Evolutionary conservation across 1,140 invertebrate species (phyloP).

Genomic region (Cotesia glomerata): DNA sequence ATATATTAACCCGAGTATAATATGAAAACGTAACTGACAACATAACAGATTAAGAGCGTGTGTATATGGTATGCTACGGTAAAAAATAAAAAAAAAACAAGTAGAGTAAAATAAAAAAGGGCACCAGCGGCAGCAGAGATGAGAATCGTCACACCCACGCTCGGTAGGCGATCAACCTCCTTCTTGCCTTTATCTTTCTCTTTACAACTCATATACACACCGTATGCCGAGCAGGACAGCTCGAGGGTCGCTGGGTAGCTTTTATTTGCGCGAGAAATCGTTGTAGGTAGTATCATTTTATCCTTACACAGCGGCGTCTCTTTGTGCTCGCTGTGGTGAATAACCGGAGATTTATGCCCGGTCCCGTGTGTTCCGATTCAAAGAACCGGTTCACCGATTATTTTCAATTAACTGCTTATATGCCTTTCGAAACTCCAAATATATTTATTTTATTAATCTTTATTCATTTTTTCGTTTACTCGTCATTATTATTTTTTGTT

Average conservation of each 20-base stretch:
- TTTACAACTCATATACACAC: background rate
- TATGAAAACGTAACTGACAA: no score
- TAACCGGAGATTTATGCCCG: constrained; percentile 24
- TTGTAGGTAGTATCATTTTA: constrained; percentile 28
- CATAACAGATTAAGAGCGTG: no score
- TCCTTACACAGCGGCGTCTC: constrained; percentile 11
- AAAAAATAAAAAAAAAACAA: background rate
- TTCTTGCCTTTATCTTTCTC: background rate
- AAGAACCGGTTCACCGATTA: constrained; percentile 28
- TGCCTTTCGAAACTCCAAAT: constrained; percentile 19
- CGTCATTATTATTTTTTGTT: constrained; percentile 4
- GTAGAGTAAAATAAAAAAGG: constrained; percentile 7
- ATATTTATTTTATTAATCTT: constrained; percentile 7
- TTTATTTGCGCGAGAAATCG: background rate
- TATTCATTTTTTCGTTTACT: constrained; percentile 2
- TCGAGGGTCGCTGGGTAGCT: background rate
- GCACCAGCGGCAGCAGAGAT: background rate
- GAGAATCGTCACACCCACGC: constrained; percentile 25
- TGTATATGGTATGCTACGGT: no score
- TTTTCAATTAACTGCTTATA: constrained; percentile 29
- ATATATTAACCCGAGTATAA: background rate
- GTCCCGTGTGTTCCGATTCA: constrained; percentile 19
- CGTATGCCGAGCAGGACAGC: background rate
- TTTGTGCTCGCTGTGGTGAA: constrained; percentile 18
- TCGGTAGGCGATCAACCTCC: background rate